Percentiles rank a stretch among this genome's conserved stretches.
phyloP scores from a whole-genome alignment of 1,140 invertebrate species.

The Drosophila parabipectinata region DNA sequence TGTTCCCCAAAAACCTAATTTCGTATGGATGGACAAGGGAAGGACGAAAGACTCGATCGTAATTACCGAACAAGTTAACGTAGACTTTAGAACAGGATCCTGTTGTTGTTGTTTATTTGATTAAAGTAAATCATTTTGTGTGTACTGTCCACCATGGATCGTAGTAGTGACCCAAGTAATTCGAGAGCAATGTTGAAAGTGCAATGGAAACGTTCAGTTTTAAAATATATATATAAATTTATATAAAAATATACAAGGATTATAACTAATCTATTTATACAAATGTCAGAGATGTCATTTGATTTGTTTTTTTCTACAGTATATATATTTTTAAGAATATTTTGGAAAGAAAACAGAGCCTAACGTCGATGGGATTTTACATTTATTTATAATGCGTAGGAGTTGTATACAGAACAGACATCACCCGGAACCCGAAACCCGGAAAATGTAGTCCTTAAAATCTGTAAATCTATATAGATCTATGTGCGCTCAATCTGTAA shows the following conservation, averaged over 20 bases:
- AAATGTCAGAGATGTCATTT: constrained; percentile 21
- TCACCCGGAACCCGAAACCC: constrained; percentile 22
- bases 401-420: constrained; percentile 22
- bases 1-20: constrained; percentile 46
- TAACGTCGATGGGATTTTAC: constrained; percentile 15
- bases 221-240: constrained; percentile 41
- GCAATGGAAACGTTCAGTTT: constrained; percentile 55
- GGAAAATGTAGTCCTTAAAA: constrained; percentile 16
- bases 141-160: constrained; percentile 7
- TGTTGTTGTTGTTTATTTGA: constrained; percentile 16
- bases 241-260: constrained; percentile 57
- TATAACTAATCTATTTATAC: constrained; percentile 42
- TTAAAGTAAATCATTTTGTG: constrained; percentile 15
- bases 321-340: constrained; percentile 42
- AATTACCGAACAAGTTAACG: constrained; percentile 52
- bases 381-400: constrained; percentile 43
- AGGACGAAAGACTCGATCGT: constrained; percentile 44
- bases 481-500: constrained; percentile 21
- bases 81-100: constrained; percentile 29
- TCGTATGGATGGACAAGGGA: constrained; percentile 10
- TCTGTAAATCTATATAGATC: constrained; percentile 39
- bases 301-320: constrained; percentile 46
- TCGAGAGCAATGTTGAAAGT: constrained; percentile 54
- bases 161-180: constrained; percentile 23
- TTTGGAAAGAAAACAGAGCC: constrained; percentile 19